These are phyloP conservation scores for Liopterus haemorrhoidalis DNA, from an alignment of 2,888 invertebrate genomes.

Conservation along the genomic window DNA sequence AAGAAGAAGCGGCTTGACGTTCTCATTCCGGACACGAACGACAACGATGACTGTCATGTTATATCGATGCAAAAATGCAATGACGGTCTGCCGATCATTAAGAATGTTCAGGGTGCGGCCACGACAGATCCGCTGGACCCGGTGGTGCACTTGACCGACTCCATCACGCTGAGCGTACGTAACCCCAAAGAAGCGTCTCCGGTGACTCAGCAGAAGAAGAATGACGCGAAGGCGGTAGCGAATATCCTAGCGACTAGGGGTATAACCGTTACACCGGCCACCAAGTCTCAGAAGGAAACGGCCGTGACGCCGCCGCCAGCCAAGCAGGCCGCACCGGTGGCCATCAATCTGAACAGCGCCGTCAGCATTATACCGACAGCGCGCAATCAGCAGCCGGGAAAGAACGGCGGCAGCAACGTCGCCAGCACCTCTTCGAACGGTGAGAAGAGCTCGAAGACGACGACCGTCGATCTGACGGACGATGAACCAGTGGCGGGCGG, in stretches of 20 bases:
- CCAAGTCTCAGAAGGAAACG: slow-evolving; percentile 43
- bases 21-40: slow-evolving; percentile 62
- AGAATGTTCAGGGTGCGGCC: slow-evolving; percentile 62
- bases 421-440: slow-evolving; percentile 41
- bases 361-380: slow-evolving; percentile 56
- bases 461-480: slow-evolving; percentile 52
- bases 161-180: slow-evolving; percentile 61
- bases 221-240: slow-evolving; percentile 69
- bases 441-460: too few species aligned
- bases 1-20: slow-evolving; percentile 57
- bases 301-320: slow-evolving; percentile 37
- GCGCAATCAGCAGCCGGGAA: too few species aligned
- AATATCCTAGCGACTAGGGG: slow-evolving; percentile 71
- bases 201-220: slow-evolving; percentile 50
- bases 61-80: slow-evolving; percentile 68
- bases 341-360: slow-evolving; percentile 54
- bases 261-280: slow-evolving; percentile 68
- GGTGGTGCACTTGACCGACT: slow-evolving; percentile 64
- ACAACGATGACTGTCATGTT: slow-evolving; percentile 69
- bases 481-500: slow-evolving; percentile 45
- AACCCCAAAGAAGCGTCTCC: slow-evolving; percentile 46
- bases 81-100: slow-evolving; percentile 62
- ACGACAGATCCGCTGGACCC: slow-evolving; percentile 45
- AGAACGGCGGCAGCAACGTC: slow-evolving; percentile 45
- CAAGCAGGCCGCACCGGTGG: slow-evolving; percentile 43